Percentiles rank a stretch among this genome's conserved stretches.
These are phyloP conservation scores for Nebria brevicollis DNA, from an alignment of 2,888 invertebrate genomes.

Conservation along the genomic window DNA sequence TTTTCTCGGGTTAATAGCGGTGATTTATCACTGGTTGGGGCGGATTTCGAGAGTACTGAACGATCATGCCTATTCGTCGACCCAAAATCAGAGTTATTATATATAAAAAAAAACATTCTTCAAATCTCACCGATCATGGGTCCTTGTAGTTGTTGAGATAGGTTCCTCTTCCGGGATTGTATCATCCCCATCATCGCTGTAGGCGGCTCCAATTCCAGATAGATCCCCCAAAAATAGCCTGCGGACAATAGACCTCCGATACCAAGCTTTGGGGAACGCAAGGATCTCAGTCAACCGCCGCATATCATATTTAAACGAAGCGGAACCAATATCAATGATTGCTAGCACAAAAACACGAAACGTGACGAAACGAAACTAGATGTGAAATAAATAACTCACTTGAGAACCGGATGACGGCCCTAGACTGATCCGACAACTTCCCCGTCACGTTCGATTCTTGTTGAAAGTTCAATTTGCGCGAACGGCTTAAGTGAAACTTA, in stretches of 20 bases:
- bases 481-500: constrained; percentile 92
- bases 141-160: constrained; percentile 9
- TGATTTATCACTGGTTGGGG: constrained; percentile 54
- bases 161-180: constrained; percentile 33
- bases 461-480: constrained; percentile 87
- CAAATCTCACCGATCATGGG: constrained; percentile 5
- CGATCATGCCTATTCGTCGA: background rate
- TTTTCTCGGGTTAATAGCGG: constrained; percentile 64
- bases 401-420: constrained; percentile 92
- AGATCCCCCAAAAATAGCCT: constrained; percentile 94
- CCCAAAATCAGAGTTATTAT: no score
- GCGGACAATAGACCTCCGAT: constrained; percentile 91
- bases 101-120: no score
- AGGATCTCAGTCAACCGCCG: constrained; percentile 94
- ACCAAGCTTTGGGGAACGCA: constrained; percentile 99
- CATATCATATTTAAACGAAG: constrained; percentile 99
- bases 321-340: constrained; percentile 94
- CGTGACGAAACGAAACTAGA: constrained; percentile 7
- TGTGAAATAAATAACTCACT: constrained; percentile 56
- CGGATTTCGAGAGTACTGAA: constrained; percentile 52
- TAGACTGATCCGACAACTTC: constrained; percentile 73
- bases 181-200: constrained; percentile 59
- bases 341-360: constrained; percentile 65
- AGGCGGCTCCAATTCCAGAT: constrained; percentile 58
- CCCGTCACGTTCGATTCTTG: constrained; percentile 62